A percentile compares a stretch with the other conserved stretches of the same genome.
phyloP scores from a whole-genome alignment of 2,113 vertebrate genomes.

The Calyptommatus sinebrachiatus region DNA sequence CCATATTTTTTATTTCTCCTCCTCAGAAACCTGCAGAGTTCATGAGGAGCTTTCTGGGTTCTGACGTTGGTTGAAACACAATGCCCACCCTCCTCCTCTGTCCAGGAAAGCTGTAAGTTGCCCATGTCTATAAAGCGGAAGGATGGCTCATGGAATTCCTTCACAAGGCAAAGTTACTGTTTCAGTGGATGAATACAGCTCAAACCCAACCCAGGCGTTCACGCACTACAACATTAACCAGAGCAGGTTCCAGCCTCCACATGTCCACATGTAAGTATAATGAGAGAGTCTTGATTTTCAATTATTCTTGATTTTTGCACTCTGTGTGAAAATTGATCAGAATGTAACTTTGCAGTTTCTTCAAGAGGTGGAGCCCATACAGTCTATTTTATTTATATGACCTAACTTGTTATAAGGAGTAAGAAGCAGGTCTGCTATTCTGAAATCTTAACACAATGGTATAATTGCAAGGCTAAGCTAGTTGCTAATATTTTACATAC shows the following conservation, averaged over 20 bases:
- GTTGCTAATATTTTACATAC: neutral
- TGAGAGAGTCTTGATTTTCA: fast-evolving
- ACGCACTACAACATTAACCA: conserved; percentile 99
- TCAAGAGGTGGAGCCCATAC: neutral
- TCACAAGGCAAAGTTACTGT: conserved; percentile 97
- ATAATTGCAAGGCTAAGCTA: neutral
- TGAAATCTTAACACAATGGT: neutral
- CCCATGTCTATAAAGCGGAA: conserved; percentile 90
- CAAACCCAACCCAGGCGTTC: conserved; percentile 97
- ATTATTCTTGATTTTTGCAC: fast-evolving
- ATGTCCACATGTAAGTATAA: conserved; percentile 94
- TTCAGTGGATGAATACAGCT: conserved; percentile 97
- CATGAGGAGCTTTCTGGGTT: conserved; percentile 70
- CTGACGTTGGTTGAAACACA: conserved; percentile 73
- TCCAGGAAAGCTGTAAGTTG: conserved; percentile 86
- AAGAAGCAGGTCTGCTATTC: neutral
- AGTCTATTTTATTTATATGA: too few species aligned
- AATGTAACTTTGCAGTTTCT: neutral
- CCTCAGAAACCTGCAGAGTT: conserved; percentile 69
- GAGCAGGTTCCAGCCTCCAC: conserved; percentile 97
- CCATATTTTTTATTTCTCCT: conserved; percentile 18
- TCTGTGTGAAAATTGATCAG: neutral
- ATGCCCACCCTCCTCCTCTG: conserved; percentile 77
- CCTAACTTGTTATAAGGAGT: neutral
- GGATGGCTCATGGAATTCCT: conserved; percentile 94